phyloP scores from a whole-genome alignment of 2,888 invertebrate genomes.

The Tenodera sinensis region DNA sequence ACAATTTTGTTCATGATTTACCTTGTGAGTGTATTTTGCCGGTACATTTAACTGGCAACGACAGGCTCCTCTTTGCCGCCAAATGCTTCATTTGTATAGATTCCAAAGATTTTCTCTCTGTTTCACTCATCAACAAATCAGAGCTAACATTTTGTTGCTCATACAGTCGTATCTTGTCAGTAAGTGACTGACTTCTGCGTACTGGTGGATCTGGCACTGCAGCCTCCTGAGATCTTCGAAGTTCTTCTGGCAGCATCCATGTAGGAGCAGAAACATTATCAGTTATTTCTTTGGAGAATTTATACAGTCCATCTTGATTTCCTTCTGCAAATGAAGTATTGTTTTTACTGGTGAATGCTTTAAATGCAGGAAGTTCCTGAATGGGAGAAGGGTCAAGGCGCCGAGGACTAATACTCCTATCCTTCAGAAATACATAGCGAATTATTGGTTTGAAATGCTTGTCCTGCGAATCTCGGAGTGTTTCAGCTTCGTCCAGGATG shows the following conservation, averaged over 20 bases:
- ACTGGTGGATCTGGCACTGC: neutral
- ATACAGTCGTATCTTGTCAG: neutral
- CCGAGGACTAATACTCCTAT: constrained; percentile 24
- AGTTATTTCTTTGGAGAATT: neutral
- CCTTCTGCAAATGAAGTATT: neutral
- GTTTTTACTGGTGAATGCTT: constrained; percentile 3
- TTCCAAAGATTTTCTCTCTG: neutral
- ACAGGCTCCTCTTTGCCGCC: neutral
- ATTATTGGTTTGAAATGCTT: constrained; percentile 18
- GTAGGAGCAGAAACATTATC: neutral
- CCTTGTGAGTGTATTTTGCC: neutral
- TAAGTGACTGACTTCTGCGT: neutral
- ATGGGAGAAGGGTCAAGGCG: constrained; percentile 14
- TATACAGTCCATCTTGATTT: neutral
- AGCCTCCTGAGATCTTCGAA: neutral
- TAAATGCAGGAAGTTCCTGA: constrained; percentile 16
- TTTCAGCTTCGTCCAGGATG: neutral
- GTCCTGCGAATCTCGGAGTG: neutral
- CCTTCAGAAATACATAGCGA: constrained; percentile 17
- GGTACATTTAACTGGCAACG: neutral
- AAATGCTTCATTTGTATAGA: neutral
- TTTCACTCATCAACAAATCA: neutral
- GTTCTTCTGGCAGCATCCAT: neutral
- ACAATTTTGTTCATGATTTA: neutral
- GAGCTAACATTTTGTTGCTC: neutral